These are phyloP conservation scores for Aythya baeri DNA, from an alignment of 2,113 vertebrate genomes.

Conservation along the genomic window DNA sequence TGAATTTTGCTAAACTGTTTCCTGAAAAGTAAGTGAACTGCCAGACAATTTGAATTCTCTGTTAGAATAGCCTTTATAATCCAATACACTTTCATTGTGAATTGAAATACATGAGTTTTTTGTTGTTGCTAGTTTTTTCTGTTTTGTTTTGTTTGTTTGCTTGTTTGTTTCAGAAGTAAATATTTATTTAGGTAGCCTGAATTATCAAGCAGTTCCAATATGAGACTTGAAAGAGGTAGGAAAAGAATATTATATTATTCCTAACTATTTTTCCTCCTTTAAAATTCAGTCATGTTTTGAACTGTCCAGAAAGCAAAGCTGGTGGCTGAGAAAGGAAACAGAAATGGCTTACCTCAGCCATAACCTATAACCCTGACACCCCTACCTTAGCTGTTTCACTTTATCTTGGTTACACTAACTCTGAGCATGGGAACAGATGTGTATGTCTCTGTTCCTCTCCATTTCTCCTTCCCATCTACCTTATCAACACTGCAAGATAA, in stretches of 20 bases:
- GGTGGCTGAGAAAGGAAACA: background rate
- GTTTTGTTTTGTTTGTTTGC: background rate
- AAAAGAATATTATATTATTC: background rate
- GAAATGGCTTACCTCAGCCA: background rate
- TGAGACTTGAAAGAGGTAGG: background rate
- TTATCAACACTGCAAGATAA: background rate
- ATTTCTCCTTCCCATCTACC: background rate
- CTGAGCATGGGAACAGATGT: background rate
- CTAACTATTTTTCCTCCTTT: background rate
- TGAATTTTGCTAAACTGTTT: conserved; percentile 7
- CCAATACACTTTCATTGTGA: background rate
- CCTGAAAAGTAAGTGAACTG: conserved; percentile 10
- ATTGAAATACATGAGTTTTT: background rate
- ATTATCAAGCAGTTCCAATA: background rate
- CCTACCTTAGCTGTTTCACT: background rate
- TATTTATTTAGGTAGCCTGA: background rate
- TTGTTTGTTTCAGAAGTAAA: background rate
- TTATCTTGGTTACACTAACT: background rate
- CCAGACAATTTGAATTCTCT: background rate
- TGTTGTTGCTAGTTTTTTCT: too few relatives aligned
- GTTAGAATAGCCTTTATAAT: background rate
- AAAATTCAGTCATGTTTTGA: background rate
- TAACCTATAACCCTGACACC: background rate
- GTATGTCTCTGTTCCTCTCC: background rate
- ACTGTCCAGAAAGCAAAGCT: background rate